Conservation (phyloP, 2,888 invertebrate genomes). For the Ceriagrion tenellum region DNA sequence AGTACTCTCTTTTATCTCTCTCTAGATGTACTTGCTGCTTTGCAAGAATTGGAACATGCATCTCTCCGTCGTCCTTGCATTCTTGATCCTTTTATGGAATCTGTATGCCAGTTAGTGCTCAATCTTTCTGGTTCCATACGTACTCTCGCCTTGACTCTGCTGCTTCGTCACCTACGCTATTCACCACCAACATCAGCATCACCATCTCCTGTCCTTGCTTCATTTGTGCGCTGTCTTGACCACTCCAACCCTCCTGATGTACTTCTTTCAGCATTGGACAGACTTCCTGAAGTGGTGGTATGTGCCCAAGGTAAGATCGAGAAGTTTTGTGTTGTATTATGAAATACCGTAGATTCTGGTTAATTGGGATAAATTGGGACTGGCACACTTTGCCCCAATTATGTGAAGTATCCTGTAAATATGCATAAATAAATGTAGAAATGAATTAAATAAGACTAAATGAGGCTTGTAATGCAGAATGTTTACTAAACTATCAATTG, state of each 20-base stretch:
- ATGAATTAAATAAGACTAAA: no score
- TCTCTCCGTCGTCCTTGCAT: constrained; percentile 85
- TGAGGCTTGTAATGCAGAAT: no score
- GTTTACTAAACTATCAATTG: no score
- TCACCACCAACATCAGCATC: constrained; percentile 74
- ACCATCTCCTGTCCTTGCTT: constrained; percentile 85
- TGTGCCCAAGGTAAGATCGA: constrained; percentile 84
- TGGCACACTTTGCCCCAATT: no score
- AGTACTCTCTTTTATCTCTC: constrained; percentile 55
- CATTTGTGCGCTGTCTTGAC: constrained; percentile 90
- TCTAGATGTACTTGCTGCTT: constrained; percentile 82
- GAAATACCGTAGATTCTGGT: no score
- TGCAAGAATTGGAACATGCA: constrained; percentile 88
- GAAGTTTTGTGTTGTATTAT: not conserved
- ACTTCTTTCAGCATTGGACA: constrained; percentile 88
- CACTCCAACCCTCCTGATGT: constrained; percentile 87
- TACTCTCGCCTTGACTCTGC: constrained; percentile 85
- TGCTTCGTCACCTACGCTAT: constrained; percentile 86
- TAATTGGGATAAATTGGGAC: no score
- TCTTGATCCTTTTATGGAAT: constrained; percentile 83
- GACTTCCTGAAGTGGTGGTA: constrained; percentile 89
- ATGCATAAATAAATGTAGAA: no score
- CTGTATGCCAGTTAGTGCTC: constrained; percentile 78
- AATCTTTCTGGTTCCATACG: constrained; percentile 82
- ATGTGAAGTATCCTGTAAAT: no score